Conservation (phyloP, 2,888 invertebrate genomes). For the Stramonita haemastoma region DNA sequence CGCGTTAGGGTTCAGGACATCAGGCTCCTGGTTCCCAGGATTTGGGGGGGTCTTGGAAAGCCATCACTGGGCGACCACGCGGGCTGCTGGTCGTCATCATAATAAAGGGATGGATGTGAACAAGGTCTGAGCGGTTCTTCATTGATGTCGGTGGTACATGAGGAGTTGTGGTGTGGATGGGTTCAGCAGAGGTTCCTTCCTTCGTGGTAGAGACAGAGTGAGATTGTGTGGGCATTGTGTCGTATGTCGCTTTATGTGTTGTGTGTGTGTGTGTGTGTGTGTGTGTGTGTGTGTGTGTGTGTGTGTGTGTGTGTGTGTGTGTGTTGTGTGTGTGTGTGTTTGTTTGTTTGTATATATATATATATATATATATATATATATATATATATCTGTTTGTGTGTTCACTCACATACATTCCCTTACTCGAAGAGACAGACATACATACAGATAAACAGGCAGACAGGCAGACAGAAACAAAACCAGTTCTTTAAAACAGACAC, state of each 20-base stretch:
- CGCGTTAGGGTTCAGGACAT: slow-evolving; percentile 2
- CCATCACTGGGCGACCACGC: not conserved
- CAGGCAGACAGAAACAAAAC: not conserved
- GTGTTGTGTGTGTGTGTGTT: too few relatives aligned
- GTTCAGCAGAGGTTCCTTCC: not conserved
- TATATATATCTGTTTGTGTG: too few relatives aligned
- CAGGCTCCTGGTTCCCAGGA: slow-evolving; percentile 18
- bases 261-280: slow-evolving; percentile 2
- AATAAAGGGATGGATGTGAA: slow-evolving; percentile 14
- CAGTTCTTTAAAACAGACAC: too few relatives aligned
- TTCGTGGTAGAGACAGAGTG: not conserved
- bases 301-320: not conserved
- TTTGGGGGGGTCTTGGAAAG: not conserved
- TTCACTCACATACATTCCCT: not conserved
- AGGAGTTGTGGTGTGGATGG: not conserved
- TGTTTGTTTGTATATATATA: too few relatives aligned
- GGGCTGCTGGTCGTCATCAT: slow-evolving; percentile 9
- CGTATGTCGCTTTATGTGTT: not conserved
- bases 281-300: not conserved
- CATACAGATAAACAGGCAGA: too few relatives aligned
- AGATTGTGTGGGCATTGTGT: not conserved
- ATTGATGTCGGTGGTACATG: not conserved
- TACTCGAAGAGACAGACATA: too few relatives aligned
- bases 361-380: too few relatives aligned
- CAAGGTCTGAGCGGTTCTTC: not conserved